These are phyloP conservation scores for Turritopsis dohrnii DNA, from an alignment of 30 jellyfish, hydroid and myxozoan species.

Conservation along the genomic window DNA sequence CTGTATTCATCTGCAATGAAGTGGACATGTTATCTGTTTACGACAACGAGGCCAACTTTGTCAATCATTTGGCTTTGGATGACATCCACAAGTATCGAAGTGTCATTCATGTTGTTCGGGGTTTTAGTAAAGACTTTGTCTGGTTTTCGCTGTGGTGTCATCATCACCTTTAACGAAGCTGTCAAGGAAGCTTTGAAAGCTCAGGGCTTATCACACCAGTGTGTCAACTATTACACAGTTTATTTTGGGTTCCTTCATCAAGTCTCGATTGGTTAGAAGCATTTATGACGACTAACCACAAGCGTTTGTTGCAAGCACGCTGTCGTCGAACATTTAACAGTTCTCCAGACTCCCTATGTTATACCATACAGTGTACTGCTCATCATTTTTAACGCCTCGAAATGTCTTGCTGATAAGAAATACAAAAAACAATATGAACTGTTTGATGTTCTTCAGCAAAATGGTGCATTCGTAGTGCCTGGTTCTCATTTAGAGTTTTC, in stretches of 20 bases:
- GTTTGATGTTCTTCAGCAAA: constrained; percentile 29
- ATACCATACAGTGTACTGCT: constrained; percentile 36
- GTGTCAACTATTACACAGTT: constrained; percentile 52
- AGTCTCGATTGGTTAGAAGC: constrained; percentile 59
- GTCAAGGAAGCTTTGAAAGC: constrained; percentile 30
- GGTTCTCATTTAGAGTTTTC: constrained; percentile 35
- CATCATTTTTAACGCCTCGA: constrained; percentile 41
- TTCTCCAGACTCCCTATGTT: constrained; percentile 15
- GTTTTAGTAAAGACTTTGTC: constrained; percentile 65
- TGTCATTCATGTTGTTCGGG: constrained; percentile 53
- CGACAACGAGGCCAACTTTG: constrained; percentile 31
- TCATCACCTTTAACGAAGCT: constrained; percentile 43
- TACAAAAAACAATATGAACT: constrained; percentile 45
- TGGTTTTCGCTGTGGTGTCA: constrained; percentile 74
- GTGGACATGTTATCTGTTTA: constrained; percentile 38
- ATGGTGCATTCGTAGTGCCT: constrained; percentile 49
- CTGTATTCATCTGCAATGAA: constrained; percentile 63
- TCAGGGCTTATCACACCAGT: constrained; percentile 34
- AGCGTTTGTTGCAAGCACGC: constrained; percentile 32
- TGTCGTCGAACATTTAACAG: constrained; percentile 14
- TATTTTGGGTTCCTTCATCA: constrained; percentile 7
- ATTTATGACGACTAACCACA: constrained; percentile 35
- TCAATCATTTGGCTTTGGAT: constrained; percentile 13
- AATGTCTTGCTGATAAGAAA: constrained; percentile 19
- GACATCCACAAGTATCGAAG: constrained; percentile 31